phyloP scores from a whole-genome alignment of 2,888 invertebrate genomes.

The Trichopoda pennipes region DNA sequence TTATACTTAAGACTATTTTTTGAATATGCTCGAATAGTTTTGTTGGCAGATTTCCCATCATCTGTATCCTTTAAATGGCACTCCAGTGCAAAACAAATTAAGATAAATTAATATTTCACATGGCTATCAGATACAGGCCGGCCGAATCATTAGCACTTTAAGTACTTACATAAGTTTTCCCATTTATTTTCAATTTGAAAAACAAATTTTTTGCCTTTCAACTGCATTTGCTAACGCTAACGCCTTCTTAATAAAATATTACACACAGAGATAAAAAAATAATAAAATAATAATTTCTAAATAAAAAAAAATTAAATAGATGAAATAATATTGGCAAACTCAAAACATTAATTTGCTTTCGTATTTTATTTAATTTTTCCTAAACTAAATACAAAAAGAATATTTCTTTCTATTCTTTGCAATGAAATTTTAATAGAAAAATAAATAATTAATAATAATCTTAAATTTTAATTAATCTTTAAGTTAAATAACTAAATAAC shows the following conservation, averaged over 20 bases:
- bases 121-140: conserved; percentile 63
- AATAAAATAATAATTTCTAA: conserved; percentile 49
- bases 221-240: conserved; percentile 18
- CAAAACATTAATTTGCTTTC: conserved; percentile 50
- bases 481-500: neutral
- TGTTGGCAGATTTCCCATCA: conserved; percentile 13
- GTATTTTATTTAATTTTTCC: neutral
- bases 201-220: conserved; percentile 30
- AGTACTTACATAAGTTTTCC: conserved; percentile 59
- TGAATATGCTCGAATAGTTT: neutral
- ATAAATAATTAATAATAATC: no score
- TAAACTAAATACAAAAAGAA: no score
- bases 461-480: no score
- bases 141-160: conserved; percentile 56
- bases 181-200: conserved; percentile 10
- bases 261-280: conserved; percentile 43
- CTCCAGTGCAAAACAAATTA: conserved; percentile 49
- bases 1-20: neutral
- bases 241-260: conserved; percentile 60
- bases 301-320: conserved; percentile 39
- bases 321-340: conserved; percentile 66
- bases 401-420: conserved; percentile 13
- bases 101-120: conserved; percentile 67
- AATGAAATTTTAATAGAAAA: conserved; percentile 57
- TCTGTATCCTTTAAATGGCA: conserved; percentile 26